These are phyloP conservation scores for Alces alces DNA, from an alignment of 2,113 vertebrate species.

Conservation along the genomic window DNA sequence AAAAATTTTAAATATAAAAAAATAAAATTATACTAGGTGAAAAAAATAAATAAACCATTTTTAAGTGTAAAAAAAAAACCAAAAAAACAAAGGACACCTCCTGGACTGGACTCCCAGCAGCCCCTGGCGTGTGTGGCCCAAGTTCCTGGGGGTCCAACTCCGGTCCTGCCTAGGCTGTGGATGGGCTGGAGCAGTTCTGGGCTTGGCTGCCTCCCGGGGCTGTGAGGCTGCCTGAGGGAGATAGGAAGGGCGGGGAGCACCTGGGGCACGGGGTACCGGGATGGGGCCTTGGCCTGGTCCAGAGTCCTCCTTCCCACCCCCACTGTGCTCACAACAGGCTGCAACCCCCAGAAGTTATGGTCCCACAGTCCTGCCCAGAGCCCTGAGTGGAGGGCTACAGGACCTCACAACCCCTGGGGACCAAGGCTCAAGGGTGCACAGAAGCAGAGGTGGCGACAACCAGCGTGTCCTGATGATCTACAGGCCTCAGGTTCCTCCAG, in stretches of 20 bases:
- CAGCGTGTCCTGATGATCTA: neutral
- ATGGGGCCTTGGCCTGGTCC: too few relatives aligned
- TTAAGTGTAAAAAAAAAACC: too few relatives aligned
- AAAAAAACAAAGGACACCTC: neutral
- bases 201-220: neutral
- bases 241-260: neutral
- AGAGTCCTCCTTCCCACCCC: neutral
- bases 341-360: neutral
- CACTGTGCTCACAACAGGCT: neutral
- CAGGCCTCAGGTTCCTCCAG: neutral
- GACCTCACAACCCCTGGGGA: neutral
- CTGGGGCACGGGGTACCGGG: neutral
- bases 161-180: neutral
- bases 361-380: neutral
- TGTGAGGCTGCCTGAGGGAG: neutral
- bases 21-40: too few relatives aligned
- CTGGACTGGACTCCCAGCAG: neutral
- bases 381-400: neutral
- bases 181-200: neutral
- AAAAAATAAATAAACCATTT: too few relatives aligned
- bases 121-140: neutral
- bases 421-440: neutral
- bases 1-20: too few relatives aligned
- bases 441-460: too few relatives aligned
- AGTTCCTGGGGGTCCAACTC: neutral